Conservation (phyloP, 2,113 vertebrate species). For the Oncorhynchus kisutch region DNA sequence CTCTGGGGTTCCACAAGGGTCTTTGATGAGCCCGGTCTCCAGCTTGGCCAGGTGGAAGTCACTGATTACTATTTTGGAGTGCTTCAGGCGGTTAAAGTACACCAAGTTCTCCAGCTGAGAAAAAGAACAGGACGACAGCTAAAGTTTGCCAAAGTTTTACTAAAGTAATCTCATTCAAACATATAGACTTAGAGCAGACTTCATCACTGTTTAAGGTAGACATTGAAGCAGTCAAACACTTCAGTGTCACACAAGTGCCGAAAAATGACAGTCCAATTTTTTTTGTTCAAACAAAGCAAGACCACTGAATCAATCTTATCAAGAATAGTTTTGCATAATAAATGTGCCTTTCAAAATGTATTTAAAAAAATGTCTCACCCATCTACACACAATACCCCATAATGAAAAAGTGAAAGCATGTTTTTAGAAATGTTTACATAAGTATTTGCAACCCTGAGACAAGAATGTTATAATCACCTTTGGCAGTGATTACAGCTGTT, state of each 20-base stretch:
- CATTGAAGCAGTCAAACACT: background rate
- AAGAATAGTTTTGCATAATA: background rate
- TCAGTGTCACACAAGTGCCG: background rate
- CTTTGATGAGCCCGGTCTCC: constrained; percentile 96
- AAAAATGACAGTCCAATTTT: background rate
- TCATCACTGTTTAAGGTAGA: background rate
- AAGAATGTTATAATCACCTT: too few species aligned
- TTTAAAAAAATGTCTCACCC: too few species aligned
- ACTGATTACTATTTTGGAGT: constrained; percentile 98
- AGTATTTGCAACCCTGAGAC: too few species aligned
- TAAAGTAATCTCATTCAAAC: background rate
- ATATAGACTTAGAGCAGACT: background rate
- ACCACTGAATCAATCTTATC: background rate
- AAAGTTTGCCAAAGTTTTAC: background rate
- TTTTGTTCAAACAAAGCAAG: background rate
- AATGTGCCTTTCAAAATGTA: too few species aligned
- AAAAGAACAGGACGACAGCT: background rate
- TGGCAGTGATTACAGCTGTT: too few species aligned
- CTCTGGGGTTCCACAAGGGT: constrained; percentile 95
- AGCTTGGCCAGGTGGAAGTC: constrained; percentile 97
- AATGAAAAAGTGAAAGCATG: too few species aligned
- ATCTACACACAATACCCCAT: too few species aligned
- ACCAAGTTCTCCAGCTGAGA: constrained; percentile 94
- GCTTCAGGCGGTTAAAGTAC: constrained; percentile 96
- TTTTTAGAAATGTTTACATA: too few species aligned